Conservation (phyloP, 2,888 invertebrate species). For the Habrosyne pyritoides region DNA sequence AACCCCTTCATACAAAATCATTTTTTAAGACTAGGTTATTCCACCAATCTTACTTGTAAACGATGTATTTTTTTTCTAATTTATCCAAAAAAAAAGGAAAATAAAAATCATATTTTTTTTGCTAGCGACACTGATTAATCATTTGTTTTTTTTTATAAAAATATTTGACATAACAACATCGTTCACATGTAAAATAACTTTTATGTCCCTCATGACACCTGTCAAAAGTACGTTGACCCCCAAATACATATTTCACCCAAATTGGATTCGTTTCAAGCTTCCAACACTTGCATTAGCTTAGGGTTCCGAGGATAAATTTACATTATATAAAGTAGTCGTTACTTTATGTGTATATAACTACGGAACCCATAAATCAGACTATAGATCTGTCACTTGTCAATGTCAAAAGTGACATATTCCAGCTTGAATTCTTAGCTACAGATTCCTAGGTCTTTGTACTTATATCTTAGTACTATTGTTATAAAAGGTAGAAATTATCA, state of each 20-base stretch:
- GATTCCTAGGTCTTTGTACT: not conserved
- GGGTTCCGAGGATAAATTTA: not conserved
- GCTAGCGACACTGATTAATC: not conserved
- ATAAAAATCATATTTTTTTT: not conserved
- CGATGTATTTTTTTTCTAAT: no score
- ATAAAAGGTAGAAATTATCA: not conserved
- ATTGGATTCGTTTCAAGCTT: not conserved
- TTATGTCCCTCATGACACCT: conserved; percentile 35
- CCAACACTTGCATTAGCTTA: not conserved
- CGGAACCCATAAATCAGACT: not conserved
- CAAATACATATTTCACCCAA: conserved; percentile 24
- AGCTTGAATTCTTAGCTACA: not conserved
- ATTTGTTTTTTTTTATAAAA: not conserved
- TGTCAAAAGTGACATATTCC: not conserved
- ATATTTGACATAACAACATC: no score
- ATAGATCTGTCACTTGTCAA: not conserved
- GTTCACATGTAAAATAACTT: conserved; percentile 15
- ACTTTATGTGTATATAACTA: not conserved
- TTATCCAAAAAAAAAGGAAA: not conserved
- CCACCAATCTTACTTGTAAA: conserved; percentile 30
- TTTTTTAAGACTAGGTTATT: conserved; percentile 37
- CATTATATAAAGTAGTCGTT: not conserved
- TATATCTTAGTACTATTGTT: not conserved
- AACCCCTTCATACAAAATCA: conserved; percentile 30
- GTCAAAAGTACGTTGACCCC: conserved; percentile 46